These are phyloP conservation scores for Umimayanthus chanpuru DNA, from an alignment of 92 coral and sea anemone genomes.

Conservation along the genomic window DNA sequence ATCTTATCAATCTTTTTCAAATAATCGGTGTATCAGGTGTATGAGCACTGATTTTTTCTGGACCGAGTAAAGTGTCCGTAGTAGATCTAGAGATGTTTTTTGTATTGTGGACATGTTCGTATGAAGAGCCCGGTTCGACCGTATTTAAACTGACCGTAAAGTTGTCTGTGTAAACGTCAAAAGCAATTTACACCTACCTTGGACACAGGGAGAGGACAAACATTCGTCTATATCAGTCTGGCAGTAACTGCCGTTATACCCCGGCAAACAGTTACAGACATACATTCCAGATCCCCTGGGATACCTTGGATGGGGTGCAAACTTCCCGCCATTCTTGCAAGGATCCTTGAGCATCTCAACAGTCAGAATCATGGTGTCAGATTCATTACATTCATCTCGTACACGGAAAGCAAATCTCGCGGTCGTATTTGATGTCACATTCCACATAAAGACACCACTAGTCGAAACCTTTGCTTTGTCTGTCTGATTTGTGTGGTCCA, in stretches of 20 bases:
- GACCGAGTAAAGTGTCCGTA: no score
- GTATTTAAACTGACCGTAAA: no score
- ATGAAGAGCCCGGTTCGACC: no score
- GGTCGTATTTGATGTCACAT: slow-evolving; percentile 30
- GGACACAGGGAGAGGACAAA: slow-evolving; percentile 49
- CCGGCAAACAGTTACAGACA: slow-evolving; percentile 53
- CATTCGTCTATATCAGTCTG: slow-evolving; percentile 63
- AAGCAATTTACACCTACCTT: slow-evolving; percentile 51
- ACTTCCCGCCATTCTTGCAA: slow-evolving; percentile 62
- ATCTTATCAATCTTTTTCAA: no score
- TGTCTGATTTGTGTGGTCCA: slow-evolving; percentile 39
- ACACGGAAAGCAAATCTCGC: slow-evolving; percentile 50
- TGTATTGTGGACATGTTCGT: no score
- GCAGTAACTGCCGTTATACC: slow-evolving; percentile 60
- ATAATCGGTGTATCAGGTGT: no score
- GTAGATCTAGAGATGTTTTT: no score
- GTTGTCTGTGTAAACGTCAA: background rate
- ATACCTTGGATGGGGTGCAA: slow-evolving; percentile 50
- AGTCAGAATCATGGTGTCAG: slow-evolving; percentile 38
- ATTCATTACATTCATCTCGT: slow-evolving; percentile 61
- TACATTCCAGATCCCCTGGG: slow-evolving; percentile 57
- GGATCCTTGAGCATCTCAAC: slow-evolving; percentile 50
- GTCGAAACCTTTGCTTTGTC: slow-evolving; percentile 26
- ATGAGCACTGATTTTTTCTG: no score
- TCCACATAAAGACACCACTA: slow-evolving; percentile 48